phyloP scores from a whole-genome alignment of 2,888 invertebrate species.

The Ophioninae sp. region DNA sequence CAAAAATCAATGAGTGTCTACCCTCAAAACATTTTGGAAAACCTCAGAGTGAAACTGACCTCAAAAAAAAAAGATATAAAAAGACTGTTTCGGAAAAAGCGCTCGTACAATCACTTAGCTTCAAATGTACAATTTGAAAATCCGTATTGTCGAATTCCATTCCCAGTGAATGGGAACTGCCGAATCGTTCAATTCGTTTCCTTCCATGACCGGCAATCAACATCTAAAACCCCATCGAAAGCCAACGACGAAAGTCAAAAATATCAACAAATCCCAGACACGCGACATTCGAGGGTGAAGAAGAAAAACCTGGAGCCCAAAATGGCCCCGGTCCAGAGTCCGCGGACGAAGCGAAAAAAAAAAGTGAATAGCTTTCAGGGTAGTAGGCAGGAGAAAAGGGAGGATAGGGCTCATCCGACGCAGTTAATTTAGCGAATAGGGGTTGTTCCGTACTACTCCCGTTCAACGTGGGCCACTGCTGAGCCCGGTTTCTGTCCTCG shows the following conservation, averaged over 20 bases:
- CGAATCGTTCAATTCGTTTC: neutral
- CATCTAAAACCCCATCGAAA: neutral
- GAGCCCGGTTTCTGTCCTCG: conserved; percentile 52
- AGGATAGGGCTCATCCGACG: conserved; percentile 70
- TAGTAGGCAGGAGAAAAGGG: conserved; percentile 18
- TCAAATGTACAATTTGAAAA: too few species aligned
- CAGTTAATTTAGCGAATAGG: conserved; percentile 80
- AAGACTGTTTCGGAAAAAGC: too few species aligned
- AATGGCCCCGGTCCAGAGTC: conserved; percentile 74
- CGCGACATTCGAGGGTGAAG: conserved; percentile 38
- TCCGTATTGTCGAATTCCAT: neutral
- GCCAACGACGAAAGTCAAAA: conserved; percentile 30
- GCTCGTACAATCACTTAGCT: too few species aligned
- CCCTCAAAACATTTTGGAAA: too few species aligned
- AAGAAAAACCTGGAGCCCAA: conserved; percentile 74
- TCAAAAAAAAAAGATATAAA: too few species aligned
- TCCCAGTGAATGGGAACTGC: neutral
- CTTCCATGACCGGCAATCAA: neutral
- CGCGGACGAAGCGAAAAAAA: conserved; percentile 76
- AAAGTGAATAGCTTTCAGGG: conserved; percentile 66
- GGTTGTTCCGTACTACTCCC: conserved; percentile 73
- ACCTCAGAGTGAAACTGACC: too few species aligned
- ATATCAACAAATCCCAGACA: conserved; percentile 32
- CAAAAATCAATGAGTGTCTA: too few species aligned
- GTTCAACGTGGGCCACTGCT: conserved; percentile 75